Percentiles rank a stretch among this genome's conserved stretches.
Evolutionary conservation across 2,888 invertebrate species (phyloP).

Genomic region (Cephus pulcher): DNA sequence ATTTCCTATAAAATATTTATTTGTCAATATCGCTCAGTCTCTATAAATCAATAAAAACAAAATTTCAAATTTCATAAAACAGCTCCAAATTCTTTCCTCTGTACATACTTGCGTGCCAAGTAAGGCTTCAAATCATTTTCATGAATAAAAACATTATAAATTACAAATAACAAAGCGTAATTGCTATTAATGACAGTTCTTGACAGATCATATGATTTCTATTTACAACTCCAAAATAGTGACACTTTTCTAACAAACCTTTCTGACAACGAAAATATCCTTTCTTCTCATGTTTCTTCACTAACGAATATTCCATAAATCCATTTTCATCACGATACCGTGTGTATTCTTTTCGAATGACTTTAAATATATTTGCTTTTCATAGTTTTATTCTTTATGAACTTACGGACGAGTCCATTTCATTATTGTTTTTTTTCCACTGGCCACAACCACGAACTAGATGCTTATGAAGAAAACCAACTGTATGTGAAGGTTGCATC

Average conservation of each 20-base stretch:
- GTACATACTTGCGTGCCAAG: not conserved
- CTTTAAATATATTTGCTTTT: not conserved
- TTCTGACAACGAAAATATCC: not conserved
- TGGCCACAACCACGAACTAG: not conserved
- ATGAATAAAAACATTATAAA: not conserved
- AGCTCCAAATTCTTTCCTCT: not conserved
- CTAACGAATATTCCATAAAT: not conserved
- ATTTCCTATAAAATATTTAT: conserved; percentile 58
- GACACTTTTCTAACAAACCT: conserved; percentile 65
- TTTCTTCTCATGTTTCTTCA: not conserved
- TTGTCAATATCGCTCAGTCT: conserved; percentile 60
- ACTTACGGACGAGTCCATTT: conserved; percentile 1
- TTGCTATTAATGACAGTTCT: conserved; percentile 64
- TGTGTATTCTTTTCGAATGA: not conserved
- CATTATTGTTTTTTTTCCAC: not conserved
- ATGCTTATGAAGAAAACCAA: not conserved
- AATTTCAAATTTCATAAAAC: conserved; percentile 12
- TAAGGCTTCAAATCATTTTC: not conserved
- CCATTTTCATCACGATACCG: not conserved
- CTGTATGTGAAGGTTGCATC: not conserved
- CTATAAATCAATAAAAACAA: conserved; percentile 47
- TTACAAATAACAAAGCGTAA: conserved; percentile 50
- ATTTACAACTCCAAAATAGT: conserved; percentile 68
- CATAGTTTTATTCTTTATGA: not conserved
- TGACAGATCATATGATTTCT: conserved; percentile 37